These are phyloP conservation scores for Phylloscopus whistleri DNA, from an alignment of 2,113 vertebrate genomes.

Conservation along the genomic window DNA sequence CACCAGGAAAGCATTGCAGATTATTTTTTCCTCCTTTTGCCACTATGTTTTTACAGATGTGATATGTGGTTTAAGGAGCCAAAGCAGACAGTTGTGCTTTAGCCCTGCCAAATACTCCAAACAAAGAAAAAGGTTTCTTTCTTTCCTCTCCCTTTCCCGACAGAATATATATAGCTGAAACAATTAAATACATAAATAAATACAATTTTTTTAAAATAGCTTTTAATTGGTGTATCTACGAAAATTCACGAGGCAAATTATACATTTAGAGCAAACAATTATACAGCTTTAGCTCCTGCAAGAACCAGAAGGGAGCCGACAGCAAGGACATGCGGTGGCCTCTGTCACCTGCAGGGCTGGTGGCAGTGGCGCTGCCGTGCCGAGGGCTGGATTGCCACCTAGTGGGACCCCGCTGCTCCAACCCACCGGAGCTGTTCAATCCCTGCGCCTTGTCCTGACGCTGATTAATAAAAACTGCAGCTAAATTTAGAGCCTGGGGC, in stretches of 20 bases:
- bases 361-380: neutral
- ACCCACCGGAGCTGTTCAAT: accelerated
- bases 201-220: neutral
- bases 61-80: neutral
- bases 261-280: neutral
- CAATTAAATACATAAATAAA: neutral
- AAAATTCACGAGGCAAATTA: neutral
- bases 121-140: neutral
- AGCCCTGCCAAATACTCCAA: neutral
- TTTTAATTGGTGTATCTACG: neutral
- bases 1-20: neutral
- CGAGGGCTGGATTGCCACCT: conserved; percentile 55
- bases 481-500: neutral
- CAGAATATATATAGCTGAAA: neutral
- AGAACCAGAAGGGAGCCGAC: accelerated
- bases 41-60: conserved; percentile 40
- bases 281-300: neutral
- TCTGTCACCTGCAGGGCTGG: accelerated
- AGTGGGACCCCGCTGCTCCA: neutral
- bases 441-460: neutral
- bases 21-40: conserved; percentile 42
- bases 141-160: neutral
- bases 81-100: neutral
- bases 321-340: neutral
- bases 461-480: neutral